phyloP scores from a whole-genome alignment of 2,888 invertebrate genomes.

The Drosophila putrida region DNA sequence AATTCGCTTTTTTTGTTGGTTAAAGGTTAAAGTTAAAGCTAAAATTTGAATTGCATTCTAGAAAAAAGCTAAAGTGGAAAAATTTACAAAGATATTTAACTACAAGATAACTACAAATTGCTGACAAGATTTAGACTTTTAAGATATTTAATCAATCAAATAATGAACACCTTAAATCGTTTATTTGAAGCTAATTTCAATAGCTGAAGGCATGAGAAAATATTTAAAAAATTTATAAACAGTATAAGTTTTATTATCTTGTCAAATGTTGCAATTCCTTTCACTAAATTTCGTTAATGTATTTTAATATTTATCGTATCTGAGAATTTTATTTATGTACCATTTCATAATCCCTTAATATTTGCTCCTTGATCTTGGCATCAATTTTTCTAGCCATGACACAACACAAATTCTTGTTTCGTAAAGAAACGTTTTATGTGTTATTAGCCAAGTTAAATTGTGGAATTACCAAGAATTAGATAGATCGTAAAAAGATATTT shows the following conservation, averaged over 20 bases:
- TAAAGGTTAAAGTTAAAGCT: slow-evolving; percentile 48
- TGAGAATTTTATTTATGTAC: slow-evolving; percentile 25
- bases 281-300: slow-evolving; percentile 1
- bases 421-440: slow-evolving; percentile 23
- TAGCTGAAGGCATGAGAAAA: too few relatives aligned
- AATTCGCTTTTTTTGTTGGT: not conserved
- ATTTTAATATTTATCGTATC: not conserved
- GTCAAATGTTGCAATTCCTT: too few relatives aligned
- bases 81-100: not conserved
- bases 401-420: slow-evolving; percentile 20
- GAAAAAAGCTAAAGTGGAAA: slow-evolving; percentile 6
- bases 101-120: slow-evolving; percentile 3
- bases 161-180: too few relatives aligned
- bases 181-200: too few relatives aligned
- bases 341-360: slow-evolving; percentile 43
- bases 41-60: not conserved
- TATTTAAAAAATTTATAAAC: too few relatives aligned
- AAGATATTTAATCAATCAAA: not conserved
- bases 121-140: not conserved
- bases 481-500: slow-evolving; percentile 25
- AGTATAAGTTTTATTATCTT: too few relatives aligned
- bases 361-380: slow-evolving; percentile 48
- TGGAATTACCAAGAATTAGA: slow-evolving; percentile 27
- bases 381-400: slow-evolving; percentile 31
- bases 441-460: slow-evolving; percentile 39